A percentile compares a stretch with the other conserved stretches of the same genome.
Conservation (phyloP, 2,888 invertebrate species). For the Seira ritae region DNA sequence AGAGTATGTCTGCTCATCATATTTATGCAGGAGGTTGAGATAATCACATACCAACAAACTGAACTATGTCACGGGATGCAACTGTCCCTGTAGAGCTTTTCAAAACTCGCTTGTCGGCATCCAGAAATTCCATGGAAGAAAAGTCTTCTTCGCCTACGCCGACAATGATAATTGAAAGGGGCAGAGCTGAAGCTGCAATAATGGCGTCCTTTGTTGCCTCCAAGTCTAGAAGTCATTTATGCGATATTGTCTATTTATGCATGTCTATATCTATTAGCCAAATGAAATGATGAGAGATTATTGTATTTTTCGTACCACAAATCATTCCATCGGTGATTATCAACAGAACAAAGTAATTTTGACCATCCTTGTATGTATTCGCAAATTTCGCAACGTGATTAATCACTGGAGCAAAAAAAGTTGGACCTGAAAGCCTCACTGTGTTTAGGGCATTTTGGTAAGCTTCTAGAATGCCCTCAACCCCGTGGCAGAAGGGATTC, state of each 20-base stretch:
- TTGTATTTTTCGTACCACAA: constrained; percentile 69
- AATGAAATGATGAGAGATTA: not conserved
- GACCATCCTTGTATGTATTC: constrained; percentile 76
- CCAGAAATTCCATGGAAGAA: constrained; percentile 80
- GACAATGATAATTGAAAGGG: constrained; percentile 79
- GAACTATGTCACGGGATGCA: constrained; percentile 80
- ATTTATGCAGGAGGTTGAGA: not conserved
- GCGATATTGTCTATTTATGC: not conserved
- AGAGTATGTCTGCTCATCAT: too few species aligned
- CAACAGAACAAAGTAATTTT: constrained; percentile 79
- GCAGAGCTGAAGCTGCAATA: constrained; percentile 76
- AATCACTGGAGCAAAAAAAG: constrained; percentile 80
- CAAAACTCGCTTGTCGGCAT: constrained; percentile 78
- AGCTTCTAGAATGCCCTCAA: constrained; percentile 76
- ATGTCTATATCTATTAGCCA: not conserved
- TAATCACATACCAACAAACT: constrained; percentile 75
- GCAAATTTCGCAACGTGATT: constrained; percentile 78
- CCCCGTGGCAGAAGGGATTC: constrained; percentile 76
- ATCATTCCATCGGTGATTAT: constrained; percentile 81
- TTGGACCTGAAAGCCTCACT: constrained; percentile 76
- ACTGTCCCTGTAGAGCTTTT: constrained; percentile 74
- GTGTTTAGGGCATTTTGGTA: constrained; percentile 76
- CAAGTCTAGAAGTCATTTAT: constrained; percentile 61
- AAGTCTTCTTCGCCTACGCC: constrained; percentile 82
- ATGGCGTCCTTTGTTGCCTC: constrained; percentile 74